Evolutionary conservation across 2,888 invertebrate genomes (phyloP).

Genomic region (Maniola hyperantus): DNA sequence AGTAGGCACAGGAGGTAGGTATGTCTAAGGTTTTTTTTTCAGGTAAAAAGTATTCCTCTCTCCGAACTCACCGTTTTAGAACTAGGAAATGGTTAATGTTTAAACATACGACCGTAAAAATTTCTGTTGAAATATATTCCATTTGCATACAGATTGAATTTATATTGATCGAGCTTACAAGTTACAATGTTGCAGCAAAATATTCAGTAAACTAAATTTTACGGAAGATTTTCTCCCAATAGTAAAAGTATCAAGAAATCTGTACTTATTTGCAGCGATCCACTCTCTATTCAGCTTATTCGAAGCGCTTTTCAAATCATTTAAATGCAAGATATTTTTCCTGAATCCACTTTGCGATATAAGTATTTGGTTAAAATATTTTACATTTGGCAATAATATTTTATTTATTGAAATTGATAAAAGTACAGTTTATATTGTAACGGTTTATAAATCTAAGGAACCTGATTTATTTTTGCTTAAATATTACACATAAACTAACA

Average conservation of each 20-base stretch:
- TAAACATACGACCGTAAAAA: too few species aligned
- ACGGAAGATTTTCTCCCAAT: constrained; percentile 53
- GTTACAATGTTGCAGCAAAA: constrained; percentile 5
- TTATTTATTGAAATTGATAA: neutral
- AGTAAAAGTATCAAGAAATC: constrained; percentile 49
- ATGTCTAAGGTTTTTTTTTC: too few species aligned
- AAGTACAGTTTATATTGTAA: neutral
- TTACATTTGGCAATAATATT: constrained; percentile 26
- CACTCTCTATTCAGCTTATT: constrained; percentile 38
- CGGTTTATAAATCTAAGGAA: neutral
- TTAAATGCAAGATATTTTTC: constrained; percentile 35
- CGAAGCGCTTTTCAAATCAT: constrained; percentile 35
- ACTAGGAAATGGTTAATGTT: too few species aligned
- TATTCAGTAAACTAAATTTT: constrained; percentile 44
- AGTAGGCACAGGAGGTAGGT: too few species aligned
- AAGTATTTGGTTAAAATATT: constrained; percentile 23
- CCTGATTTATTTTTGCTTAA: neutral
- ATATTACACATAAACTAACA: neutral
- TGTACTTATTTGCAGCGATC: constrained; percentile 41
- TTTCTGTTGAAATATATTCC: neutral
- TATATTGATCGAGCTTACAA: neutral
- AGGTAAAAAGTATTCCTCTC: too few species aligned
- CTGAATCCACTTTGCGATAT: constrained; percentile 29
- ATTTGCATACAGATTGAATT: neutral
- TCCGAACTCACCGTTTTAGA: too few species aligned